A percentile compares a stretch with the other conserved stretches of the same genome.
Evolutionary conservation across 2,888 invertebrate species (phyloP).

Genomic region (Caenorhabditis plicata): DNA sequence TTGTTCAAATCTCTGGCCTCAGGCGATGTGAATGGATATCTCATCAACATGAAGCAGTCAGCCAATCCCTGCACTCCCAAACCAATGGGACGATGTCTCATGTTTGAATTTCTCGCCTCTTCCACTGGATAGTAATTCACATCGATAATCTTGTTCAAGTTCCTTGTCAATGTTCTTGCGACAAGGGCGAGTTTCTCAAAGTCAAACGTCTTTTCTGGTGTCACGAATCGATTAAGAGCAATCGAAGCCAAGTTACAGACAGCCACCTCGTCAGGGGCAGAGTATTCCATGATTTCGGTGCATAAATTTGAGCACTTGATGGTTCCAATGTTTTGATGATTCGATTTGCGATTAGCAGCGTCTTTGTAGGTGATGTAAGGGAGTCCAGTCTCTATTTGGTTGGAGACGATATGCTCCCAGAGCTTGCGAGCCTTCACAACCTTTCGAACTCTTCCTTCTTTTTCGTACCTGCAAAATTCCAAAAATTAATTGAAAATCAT

Average conservation of each 20-base stretch:
- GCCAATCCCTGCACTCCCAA: constrained; percentile 97
- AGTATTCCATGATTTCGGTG: constrained; percentile 95
- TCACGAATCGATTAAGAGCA: constrained; percentile 91
- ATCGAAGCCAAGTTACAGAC: constrained; percentile 97
- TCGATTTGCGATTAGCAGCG: constrained; percentile 91
- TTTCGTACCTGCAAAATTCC: constrained; percentile 57
- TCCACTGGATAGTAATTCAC: constrained; percentile 91
- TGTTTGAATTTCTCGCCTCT: constrained; percentile 80
- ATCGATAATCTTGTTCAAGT: constrained; percentile 95
- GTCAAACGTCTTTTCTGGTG: constrained; percentile 77
- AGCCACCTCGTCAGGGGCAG: constrained; percentile 72
- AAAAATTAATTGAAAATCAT: background rate
- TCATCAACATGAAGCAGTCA: constrained; percentile 90
- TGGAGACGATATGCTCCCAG: constrained; percentile 90
- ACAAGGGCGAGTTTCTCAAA: constrained; percentile 84
- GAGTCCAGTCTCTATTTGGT: constrained; percentile 85
- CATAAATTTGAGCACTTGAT: constrained; percentile 97
- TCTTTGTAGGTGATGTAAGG: constrained; percentile 83
- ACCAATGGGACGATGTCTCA: constrained; percentile 75
- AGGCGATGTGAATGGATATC: constrained; percentile 86
- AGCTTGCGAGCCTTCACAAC: constrained; percentile 79
- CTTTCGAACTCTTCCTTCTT: constrained; percentile 64
- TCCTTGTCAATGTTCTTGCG: constrained; percentile 74
- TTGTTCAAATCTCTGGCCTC: constrained; percentile 84
- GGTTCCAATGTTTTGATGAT: constrained; percentile 95